Base-by-base conservation (phyloP, 2,797 vertebrate species). In the Manis javanica region DNA sequence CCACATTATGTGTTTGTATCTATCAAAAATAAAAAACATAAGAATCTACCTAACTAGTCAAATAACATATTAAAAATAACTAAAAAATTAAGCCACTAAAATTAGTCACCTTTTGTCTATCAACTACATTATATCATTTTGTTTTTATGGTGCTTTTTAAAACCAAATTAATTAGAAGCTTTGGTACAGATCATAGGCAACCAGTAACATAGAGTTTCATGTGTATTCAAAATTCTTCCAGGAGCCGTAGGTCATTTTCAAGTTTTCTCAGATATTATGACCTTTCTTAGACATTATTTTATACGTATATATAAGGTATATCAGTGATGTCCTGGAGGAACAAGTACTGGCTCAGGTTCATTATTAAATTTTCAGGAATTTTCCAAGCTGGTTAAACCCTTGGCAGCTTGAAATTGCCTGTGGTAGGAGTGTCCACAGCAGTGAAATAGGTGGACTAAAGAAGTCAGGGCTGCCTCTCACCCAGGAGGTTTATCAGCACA, bases 71-170 rank as follows among this genome's bases (percentile, higher is more conserved):
- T 85, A 61, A 87, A 93, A 90, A 81, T n/a, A 34, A 77, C 26
- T 86, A 6, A 46, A 88, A 82, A 79, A 69, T 51, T 34, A 92
- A 53, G 72, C 31, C 64, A 71, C 34, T 86, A 91, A 94, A 72
- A 39, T 34, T 23, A 74, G 3, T 9, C 34, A 49, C 18, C 12
- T 87, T 90, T 85, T 63, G 39, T 63, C 55, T 78, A 34, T 64
- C 46, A 69, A 49, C 72, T 26, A 79, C 19, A 72, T 82, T 26
- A 77, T 79, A 69, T 69, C 59, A 63, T 61, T 94, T 75, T 91
- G 46, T 15, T 64, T 81, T 81, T 59, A 83, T 9, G 66, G 71
- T 64, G 39, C 46, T 57, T 83, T 75, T 21, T 49, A 71, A 85
- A 94, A 63, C 5, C 42, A 39, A 93, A 92, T 84, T 87, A 85